Percentiles rank a stretch among this genome's conserved stretches.
Conservation (phyloP, 2,113 vertebrate genomes). For the Orientallactaga bullata region DNA sequence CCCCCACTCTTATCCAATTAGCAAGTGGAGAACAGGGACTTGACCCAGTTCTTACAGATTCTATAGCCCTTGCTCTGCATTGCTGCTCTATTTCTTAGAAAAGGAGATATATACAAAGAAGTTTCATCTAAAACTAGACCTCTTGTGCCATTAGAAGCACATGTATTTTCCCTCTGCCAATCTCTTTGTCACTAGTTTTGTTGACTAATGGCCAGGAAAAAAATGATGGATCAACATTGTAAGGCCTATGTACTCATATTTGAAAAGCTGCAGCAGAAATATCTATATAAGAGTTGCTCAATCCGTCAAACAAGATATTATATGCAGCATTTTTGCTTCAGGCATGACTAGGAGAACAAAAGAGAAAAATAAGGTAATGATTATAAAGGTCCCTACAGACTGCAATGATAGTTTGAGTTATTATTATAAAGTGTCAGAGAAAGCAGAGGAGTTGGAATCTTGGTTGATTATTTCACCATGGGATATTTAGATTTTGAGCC, state of each 20-base stretch:
- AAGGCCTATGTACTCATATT: not conserved
- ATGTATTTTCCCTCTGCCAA: not conserved
- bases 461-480: not conserved
- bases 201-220: not conserved
- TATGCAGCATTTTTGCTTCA: not conserved
- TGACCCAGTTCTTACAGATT: not conserved
- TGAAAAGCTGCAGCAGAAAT: not conserved
- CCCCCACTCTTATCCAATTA: not conserved
- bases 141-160: not conserved
- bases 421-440: not conserved
- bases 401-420: not conserved
- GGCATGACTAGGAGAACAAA: not conserved
- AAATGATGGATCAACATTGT: not conserved
- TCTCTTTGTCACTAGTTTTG: not conserved
- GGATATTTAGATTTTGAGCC: not conserved
- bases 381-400: not conserved
- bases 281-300: not conserved
- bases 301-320: not conserved
- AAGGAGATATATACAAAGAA: not conserved
- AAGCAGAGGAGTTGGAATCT: not conserved
- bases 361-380: not conserved
- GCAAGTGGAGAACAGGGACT: not conserved
- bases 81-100: constrained; percentile 22
- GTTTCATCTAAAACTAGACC: not conserved
- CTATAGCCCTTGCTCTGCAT: not conserved